Evolutionary conservation across 2,113 vertebrate species (phyloP).

Genomic region (Oryzias celebensis): DNA sequence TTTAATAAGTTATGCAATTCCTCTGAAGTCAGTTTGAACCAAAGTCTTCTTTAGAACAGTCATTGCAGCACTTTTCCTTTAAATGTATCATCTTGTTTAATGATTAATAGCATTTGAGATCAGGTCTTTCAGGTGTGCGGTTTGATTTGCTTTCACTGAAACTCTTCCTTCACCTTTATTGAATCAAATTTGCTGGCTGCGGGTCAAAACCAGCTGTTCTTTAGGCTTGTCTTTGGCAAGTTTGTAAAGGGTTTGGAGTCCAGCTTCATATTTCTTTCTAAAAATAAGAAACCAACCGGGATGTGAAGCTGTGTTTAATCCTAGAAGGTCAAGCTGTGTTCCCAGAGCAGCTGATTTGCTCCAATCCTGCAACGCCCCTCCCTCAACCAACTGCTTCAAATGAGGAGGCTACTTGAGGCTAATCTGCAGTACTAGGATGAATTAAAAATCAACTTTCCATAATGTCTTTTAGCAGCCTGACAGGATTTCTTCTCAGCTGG

Average conservation of each 20-base stretch:
- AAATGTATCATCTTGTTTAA: background rate
- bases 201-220: background rate
- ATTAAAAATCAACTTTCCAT: background rate
- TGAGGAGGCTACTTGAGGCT: conserved; percentile 8
- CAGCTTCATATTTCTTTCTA: conserved; percentile 18
- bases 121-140: background rate
- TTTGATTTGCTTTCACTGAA: background rate
- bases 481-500: conserved; percentile 15
- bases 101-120: background rate
- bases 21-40: no score
- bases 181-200: background rate
- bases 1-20: no score
- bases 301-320: conserved; percentile 57
- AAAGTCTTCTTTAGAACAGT: background rate
- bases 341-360: conserved; percentile 25
- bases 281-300: conserved; percentile 35
- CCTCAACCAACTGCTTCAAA: background rate
- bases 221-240: background rate
- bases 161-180: background rate
- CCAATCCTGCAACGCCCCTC: background rate
- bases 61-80: background rate
- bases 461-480: background rate
- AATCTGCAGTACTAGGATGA: background rate
- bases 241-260: conserved; percentile 2
- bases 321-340: conserved; percentile 39